Evolutionary conservation across 2,888 invertebrate genomes (phyloP), one percentile per base, ranked within the genome.

Genomic region (Pimpla rufipes): DNA sequence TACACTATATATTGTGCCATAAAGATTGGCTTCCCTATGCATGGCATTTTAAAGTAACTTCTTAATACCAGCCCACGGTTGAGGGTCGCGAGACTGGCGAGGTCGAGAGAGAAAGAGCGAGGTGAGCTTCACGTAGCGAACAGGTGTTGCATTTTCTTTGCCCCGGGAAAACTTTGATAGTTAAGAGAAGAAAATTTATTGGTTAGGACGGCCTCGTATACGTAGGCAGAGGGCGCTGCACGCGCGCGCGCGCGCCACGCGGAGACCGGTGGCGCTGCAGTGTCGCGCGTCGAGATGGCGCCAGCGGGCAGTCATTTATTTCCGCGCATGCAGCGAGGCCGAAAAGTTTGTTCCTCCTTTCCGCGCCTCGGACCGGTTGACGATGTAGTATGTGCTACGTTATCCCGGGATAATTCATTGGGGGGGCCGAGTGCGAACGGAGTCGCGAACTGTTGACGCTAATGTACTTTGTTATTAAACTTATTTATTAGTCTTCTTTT

Each of bases 11-110:
- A 76, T 42, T 79, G 71, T 81, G 66, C 67, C 57, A 66, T 76
- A 81, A 79, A 85, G 86, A 90, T 90, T 87, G 87, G 85, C 88
- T 91, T 90, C 85, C 87, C 88, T 92, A 92, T 92, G 91, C 91
- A 91, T 92, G 87, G 89, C 90, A 92, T 91, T 92, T 92, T 91
- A 90, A 91, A 92, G 89, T 88, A 90, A 90, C 85, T 88, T 88
- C 88, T 89, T 91, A 92, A 92, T 91, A 89, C 87, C 86, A 87
- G 88, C 89, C 86, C 85, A 86, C 3, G 23, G 23, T 18, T 18
- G 75, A 42, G 64, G 45, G 45, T 21, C 40, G 47, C 5, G 8
- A 64, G 13, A 40, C 23, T 13, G 3, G 45, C 29, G 52, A 55
- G 29, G 5, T 29, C 3, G 5, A 29, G 5, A 29, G 29, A 29